These are phyloP conservation scores for Hippocampus mohnikei DNA, from an alignment of 2,113 vertebrate genomes.

Conservation along the genomic window DNA sequence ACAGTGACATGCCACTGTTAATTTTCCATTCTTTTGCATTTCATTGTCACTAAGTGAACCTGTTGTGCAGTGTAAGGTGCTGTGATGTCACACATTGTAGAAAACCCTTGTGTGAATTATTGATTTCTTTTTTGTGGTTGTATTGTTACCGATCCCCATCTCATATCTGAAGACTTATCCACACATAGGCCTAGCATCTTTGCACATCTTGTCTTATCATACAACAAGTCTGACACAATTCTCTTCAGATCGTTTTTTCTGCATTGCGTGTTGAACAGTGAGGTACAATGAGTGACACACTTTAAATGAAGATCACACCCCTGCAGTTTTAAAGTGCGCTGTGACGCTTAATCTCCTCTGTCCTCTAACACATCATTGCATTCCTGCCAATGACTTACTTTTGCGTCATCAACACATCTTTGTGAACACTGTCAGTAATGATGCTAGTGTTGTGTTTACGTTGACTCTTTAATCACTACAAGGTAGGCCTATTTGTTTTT, in stretches of 20 bases:
- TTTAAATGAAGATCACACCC: background rate
- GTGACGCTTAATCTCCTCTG: constrained; percentile 25
- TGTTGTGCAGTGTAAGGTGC: constrained; percentile 70
- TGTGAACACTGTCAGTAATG: constrained; percentile 46
- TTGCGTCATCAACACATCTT: constrained; percentile 50
- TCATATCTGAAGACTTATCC: constrained; percentile 37
- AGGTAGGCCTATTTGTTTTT: constrained; percentile 22
- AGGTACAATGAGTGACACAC: constrained; percentile 27
- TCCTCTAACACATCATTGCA: constrained; percentile 40
- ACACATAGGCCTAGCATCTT: constrained; percentile 56
- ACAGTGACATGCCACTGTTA: constrained; percentile 27
- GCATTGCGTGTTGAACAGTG: constrained; percentile 10
- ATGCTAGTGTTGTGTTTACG: constrained; percentile 23
- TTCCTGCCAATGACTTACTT: constrained; percentile 48
- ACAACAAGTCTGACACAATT: constrained; percentile 13
- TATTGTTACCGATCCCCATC: constrained; percentile 39
- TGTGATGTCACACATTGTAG: constrained; percentile 68
- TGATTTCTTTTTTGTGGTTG: constrained; percentile 50
- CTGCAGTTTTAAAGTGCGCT: constrained; percentile 17
- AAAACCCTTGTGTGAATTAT: constrained; percentile 57
- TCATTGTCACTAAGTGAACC: constrained; percentile 68
- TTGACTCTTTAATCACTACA: constrained; percentile 33
- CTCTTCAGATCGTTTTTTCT: constrained; percentile 20
- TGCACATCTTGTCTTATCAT: constrained; percentile 59
- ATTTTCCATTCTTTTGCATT: constrained; percentile 62